Evolutionary conservation across 1,140 invertebrate species (phyloP).

Genomic region (Lepidurus packardi): DNA sequence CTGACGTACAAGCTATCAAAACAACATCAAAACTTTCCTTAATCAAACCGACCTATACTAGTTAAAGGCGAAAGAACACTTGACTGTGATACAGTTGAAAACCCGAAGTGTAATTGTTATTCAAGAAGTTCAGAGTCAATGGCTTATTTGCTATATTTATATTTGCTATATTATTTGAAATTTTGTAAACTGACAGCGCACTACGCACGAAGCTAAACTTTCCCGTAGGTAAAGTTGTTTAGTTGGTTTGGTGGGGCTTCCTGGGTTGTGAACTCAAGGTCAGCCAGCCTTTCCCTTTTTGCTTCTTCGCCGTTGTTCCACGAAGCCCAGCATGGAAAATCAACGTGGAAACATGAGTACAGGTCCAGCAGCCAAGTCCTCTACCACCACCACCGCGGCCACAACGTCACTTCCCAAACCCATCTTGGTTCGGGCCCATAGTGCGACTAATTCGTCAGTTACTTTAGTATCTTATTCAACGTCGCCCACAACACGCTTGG

Average conservation of each 20-base stretch:
- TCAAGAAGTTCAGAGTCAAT: not conserved
- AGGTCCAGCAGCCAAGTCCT: not conserved
- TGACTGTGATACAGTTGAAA: no score
- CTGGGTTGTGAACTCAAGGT: not conserved
- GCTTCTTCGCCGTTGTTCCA: not conserved
- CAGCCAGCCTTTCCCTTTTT: constrained; percentile 4
- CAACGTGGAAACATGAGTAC: not conserved
- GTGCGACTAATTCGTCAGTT: constrained; percentile 10
- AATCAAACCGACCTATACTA: no score
- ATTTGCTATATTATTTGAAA: no score
- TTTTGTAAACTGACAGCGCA: not conserved
- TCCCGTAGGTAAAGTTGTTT: not conserved
- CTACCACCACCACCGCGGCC: not conserved
- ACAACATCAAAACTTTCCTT: no score
- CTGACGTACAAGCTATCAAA: no score
- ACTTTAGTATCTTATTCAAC: not conserved
- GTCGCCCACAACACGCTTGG: not conserved
- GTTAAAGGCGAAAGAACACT: no score
- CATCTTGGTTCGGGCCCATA: not conserved
- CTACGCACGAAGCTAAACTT: not conserved
- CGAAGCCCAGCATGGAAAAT: not conserved
- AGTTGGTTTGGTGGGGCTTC: not conserved
- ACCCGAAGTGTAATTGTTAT: no score
- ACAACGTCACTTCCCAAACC: not conserved
- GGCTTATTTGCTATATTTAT: not conserved